Evolutionary conservation across 1,140 invertebrate species (phyloP).

Genomic region (Cydia strobilella): DNA sequence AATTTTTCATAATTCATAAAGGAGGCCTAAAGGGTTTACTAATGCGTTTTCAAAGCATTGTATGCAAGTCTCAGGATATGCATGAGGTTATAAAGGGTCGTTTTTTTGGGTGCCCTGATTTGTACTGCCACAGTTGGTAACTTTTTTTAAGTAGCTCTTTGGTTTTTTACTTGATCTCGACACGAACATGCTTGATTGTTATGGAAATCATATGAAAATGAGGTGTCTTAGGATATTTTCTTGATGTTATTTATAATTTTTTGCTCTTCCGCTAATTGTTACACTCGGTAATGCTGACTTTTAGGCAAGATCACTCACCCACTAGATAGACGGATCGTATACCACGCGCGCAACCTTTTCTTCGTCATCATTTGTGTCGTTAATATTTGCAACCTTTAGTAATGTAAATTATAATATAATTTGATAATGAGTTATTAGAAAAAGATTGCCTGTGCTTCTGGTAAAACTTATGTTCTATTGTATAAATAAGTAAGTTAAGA

Average conservation of each 20-base stretch:
- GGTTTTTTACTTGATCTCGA: conserved; percentile 8
- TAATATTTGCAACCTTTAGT: no score
- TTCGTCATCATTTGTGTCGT: no score
- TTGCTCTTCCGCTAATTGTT: conserved; percentile 4
- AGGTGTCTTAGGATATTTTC: conserved; percentile 8
- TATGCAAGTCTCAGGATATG: conserved; percentile 33
- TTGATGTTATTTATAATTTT: background rate
- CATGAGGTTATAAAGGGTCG: conserved; percentile 25
- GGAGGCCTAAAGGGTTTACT: background rate
- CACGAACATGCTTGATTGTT: background rate
- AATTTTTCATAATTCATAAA: background rate
- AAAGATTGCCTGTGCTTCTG: no score
- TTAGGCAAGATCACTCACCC: no score
- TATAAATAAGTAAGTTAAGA: no score
- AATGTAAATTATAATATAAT: no score
- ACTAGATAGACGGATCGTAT: no score
- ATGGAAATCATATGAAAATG: conserved; percentile 16
- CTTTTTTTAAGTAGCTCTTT: conserved; percentile 27
- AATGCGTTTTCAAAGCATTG: conserved; percentile 38
- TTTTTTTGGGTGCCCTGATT: conserved; percentile 33
- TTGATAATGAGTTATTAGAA: no score
- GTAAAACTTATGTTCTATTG: no score
- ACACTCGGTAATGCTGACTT: background rate
- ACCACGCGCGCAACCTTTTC: no score
- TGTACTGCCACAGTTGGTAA: conserved; percentile 12